Evolutionary conservation across 2,888 invertebrate species (phyloP).

Genomic region (Lamellibrachia columna): DNA sequence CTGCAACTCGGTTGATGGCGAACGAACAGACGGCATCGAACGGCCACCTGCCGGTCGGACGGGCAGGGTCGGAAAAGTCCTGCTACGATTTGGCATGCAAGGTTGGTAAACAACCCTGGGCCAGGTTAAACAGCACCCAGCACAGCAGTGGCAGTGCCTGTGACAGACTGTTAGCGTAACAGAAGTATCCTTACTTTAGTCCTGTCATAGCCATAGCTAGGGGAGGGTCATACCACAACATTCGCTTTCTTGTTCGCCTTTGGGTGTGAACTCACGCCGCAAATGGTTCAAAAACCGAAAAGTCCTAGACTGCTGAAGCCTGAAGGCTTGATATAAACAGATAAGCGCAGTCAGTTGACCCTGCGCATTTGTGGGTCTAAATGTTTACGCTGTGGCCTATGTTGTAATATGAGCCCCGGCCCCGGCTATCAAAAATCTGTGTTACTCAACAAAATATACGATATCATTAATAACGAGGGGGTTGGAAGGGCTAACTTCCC

Average conservation of each 20-base stretch:
- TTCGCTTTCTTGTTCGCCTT: background rate
- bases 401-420: no score
- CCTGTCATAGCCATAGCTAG: background rate
- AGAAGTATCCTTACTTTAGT: background rate
- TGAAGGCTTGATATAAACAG: background rate
- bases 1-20: background rate
- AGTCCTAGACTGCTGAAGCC: no score
- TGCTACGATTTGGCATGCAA: constrained; percentile 16
- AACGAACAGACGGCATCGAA: constrained; percentile 12
- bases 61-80: constrained; percentile 12
- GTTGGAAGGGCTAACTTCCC: no score
- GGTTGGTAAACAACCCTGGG: background rate
- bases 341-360: background rate
- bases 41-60: background rate
- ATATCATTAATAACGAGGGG: no score
- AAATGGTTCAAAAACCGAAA: no score
- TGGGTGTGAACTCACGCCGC: background rate
- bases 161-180: background rate
- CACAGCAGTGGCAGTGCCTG: background rate
- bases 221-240: background rate
- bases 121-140: background rate
- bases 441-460: no score
- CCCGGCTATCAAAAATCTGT: no score
- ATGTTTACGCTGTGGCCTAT: no score
- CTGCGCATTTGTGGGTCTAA: background rate